Evolutionary conservation across 2,113 vertebrate genomes (phyloP), one percentile per base, ranked within the genome.

Genomic region (Uria lomvia): DNA sequence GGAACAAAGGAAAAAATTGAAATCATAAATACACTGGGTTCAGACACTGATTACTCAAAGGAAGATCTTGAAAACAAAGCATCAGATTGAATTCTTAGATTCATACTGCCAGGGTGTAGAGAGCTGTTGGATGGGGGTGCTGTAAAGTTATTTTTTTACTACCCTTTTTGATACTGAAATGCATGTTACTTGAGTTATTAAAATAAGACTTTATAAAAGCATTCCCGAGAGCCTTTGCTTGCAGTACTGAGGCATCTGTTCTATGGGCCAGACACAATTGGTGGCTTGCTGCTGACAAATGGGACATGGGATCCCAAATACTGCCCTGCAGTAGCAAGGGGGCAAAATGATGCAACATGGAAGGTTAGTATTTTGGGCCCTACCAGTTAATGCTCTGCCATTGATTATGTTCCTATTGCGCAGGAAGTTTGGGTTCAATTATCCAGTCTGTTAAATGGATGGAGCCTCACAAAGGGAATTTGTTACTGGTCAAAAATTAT

Each of bases 201-300:
- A 82, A 86, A 60, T 50, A 9, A 67, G 13, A 2, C 9, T 86
- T 82, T 63, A 47, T 8, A 72, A 59, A 67, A 20, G 18, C 10
- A 14, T 56, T 49, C 38, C 52, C 0, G 1, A 75, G 9, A 59
- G 32, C 32, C 26, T 78, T 82, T 56, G 40, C 15, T 8, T 63
- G 40, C 13, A n/a, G 20, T 63, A 40, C 42, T 5, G 3, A 50
- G 43, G 8, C 6, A 17, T 20, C 12, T 78, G 4, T 86, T 32
- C 10, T 65, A 4, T 34, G 36, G 43, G 11, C 27, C 32, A 63
- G 47, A 52, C 19, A 16, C 14, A 45, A 11, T 8, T 8, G 6
- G 24, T 43, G 8, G 3, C n/a, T 63, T 2, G 1, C n/a, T 60
- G 50, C 5, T 0, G 4, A 30, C 24, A 71, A 20, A 32, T 6